Conservation (phyloP, 2,113 vertebrate species). For the Strix uralensis region DNA sequence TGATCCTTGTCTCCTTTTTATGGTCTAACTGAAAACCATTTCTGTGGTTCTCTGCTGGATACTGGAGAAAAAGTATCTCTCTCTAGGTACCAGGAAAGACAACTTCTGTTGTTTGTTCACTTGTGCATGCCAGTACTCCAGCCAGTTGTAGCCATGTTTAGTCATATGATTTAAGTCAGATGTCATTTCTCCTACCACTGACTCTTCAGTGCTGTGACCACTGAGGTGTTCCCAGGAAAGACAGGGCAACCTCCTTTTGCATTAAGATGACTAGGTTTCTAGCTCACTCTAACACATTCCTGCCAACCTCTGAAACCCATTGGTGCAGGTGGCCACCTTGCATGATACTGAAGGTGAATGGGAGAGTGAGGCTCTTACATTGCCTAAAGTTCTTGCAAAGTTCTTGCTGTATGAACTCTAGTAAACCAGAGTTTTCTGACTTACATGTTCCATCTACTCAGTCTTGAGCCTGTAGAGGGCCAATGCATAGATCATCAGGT, state of each 20-base stretch:
- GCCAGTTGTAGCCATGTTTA: neutral
- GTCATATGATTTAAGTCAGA: neutral
- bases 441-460: neutral
- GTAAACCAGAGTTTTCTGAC: neutral
- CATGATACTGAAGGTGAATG: neutral
- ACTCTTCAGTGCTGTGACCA: neutral
- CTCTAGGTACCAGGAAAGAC: neutral
- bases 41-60: neutral
- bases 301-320: neutral
- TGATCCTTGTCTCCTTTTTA: neutral
- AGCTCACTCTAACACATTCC: neutral
- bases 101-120: neutral
- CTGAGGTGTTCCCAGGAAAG: neutral
- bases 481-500: fast-evolving
- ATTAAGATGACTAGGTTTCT: neutral
- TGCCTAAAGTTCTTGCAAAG: neutral
- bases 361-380: neutral
- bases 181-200: neutral
- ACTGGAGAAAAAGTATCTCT: neutral
- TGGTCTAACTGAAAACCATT: neutral
- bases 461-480: neutral
- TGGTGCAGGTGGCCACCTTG: neutral
- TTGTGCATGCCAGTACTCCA: neutral
- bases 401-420: neutral
- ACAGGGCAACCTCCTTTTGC: neutral